Evolutionary conservation across 2,797 vertebrate genomes (phyloP).

Genomic region (Chromis chromis): DNA sequence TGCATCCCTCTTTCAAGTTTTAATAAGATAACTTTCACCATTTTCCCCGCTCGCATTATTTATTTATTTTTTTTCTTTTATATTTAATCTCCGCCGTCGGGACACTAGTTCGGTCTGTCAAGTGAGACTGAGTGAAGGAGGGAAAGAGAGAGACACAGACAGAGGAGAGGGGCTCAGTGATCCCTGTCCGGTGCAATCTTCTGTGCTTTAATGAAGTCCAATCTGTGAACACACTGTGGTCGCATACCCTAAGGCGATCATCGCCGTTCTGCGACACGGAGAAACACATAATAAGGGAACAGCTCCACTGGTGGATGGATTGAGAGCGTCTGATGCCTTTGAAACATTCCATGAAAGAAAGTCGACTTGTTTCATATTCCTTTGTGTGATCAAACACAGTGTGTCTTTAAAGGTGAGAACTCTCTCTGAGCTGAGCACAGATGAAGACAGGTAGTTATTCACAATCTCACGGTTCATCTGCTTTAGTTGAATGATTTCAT

Average conservation of each 20-base stretch:
- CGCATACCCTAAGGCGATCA: conserved; percentile 64
- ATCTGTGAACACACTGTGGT: conserved; percentile 77
- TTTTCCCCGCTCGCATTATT: conserved; percentile 65
- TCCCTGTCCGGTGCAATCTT: conserved; percentile 78
- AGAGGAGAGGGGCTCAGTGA: conserved; percentile 54
- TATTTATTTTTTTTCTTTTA: conserved; percentile 72
- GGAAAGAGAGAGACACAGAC: conserved; percentile 26
- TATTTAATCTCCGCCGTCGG: conserved; percentile 75
- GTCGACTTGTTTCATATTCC: conserved; percentile 56
- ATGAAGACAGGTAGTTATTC: conserved; percentile 16
- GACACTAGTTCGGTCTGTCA: conserved; percentile 67
- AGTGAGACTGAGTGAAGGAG: conserved; percentile 52
- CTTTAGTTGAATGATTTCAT: conserved; percentile 25
- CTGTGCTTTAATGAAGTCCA: conserved; percentile 81
- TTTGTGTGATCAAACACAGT: conserved; percentile 59
- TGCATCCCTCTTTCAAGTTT: conserved; percentile 81
- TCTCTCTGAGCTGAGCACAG: conserved; percentile 4
- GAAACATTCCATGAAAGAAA: conserved; percentile 70
- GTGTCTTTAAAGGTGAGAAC: conserved; percentile 52
- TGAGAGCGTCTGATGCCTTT: conserved; percentile 45
- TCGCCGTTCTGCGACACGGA: conserved; percentile 55
- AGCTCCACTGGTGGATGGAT: conserved; percentile 44
- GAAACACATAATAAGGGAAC: conserved; percentile 61
- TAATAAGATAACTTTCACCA: conserved; percentile 79
- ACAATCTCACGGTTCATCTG: conserved; percentile 22